Conservation (phyloP, 2,113 vertebrate species). For the Austrofundulus limnaeus region DNA sequence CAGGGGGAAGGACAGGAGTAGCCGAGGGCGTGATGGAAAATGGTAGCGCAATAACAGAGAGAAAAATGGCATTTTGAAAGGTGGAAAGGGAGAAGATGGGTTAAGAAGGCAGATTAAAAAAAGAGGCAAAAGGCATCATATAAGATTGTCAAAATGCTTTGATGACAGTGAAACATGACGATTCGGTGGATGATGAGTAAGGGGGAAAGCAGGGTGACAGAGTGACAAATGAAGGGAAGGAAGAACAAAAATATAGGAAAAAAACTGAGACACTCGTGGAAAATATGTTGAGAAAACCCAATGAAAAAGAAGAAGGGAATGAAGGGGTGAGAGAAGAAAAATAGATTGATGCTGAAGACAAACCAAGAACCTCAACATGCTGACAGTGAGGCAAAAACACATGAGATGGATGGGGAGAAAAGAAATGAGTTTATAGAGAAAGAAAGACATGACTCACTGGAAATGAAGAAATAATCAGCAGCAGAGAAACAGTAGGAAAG, state of each 20-base stretch:
- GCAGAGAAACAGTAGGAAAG: conserved; percentile 26
- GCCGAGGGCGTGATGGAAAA: conserved; percentile 12
- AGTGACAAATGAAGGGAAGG: background rate
- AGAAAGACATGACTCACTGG: conserved; percentile 36
- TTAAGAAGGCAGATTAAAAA: conserved; percentile 4
- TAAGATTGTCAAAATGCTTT: conserved; percentile 13
- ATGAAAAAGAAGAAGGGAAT: background rate
- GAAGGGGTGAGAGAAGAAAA: conserved; percentile 16
- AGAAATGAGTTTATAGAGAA: conserved; percentile 27
- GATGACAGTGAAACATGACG: conserved; percentile 43
- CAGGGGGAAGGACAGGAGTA: conserved; percentile 20
- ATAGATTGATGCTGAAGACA: conserved; percentile 23
- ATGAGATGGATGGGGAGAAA: conserved; percentile 44
- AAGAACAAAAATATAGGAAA: conserved; percentile 1
- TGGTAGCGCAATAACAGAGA: conserved; percentile 16
- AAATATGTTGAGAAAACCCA: background rate
- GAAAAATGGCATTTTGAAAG: conserved; percentile 33
- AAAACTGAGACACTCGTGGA: background rate
- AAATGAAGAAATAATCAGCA: conserved; percentile 39
- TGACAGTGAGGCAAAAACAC: conserved; percentile 46
- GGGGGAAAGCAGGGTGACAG: conserved; percentile 11
- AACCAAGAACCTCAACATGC: conserved; percentile 39
- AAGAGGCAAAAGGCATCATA: conserved; percentile 5
- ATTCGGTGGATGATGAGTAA: conserved; percentile 36
- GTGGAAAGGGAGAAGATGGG: conserved; percentile 5